Evolutionary conservation across 2,888 invertebrate genomes (phyloP), one percentile per base, ranked within the genome.

Genomic region (Drosophila meridionalis): DNA sequence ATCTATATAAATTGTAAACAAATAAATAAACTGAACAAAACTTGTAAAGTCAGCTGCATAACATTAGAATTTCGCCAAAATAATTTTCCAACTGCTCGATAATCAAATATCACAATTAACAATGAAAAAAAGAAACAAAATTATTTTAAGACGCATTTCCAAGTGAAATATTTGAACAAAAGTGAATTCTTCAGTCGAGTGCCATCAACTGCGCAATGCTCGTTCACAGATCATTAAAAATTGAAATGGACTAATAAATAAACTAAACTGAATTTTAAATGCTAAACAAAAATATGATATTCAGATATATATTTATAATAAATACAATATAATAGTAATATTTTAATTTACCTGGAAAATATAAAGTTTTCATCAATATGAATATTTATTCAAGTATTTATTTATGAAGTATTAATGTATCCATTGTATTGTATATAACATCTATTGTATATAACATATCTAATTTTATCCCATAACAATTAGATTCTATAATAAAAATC

Each of bases 131-230:
- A 36, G n/a, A n/a, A 20, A 20, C 20, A 20, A 20, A 20, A 53
- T 28, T 20, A 28, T 28, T 36, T 36, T 36, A 36, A 47, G 45
- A 36, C 28, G 58, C 58, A 58, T n/a, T 58, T 47, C 3, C 8
- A 14, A 20, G 12, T 4, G 8, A 34, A 57, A 57, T 38, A 38
- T 38, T 12, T 26, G 1, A 14, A 9, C 0, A 8, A 38, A 36
- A 12, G 6, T 12, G 14, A 3, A 26, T 12, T 8, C 8, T 12
- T 12, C 36, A 6, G 20, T 52, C 12, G 34, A 20, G 20, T 36
- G 7, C 11, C 20, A 3, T 20, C 7, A 9, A 36, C 34, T 38
- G 36, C 38, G 26, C 26, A 38, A 38, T 38, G 38, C 53, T 53
- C 38, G 26, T 53, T 38, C 53, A 26, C 53, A 53, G 38, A 4